phyloP scores from a whole-genome alignment of 2,113 vertebrate species.

The Carettochelys insculpta region DNA sequence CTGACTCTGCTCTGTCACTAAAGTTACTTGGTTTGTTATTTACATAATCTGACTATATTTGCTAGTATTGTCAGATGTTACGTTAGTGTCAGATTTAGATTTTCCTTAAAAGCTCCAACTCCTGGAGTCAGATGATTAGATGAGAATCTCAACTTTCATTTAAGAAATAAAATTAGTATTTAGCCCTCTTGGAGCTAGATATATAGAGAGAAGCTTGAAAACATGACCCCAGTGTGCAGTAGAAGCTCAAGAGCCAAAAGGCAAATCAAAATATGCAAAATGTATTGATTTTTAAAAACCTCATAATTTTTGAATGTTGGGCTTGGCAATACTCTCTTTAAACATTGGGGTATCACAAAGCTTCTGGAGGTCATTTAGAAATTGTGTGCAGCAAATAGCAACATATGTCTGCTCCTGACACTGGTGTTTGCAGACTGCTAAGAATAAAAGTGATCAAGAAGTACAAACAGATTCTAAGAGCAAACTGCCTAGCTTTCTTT shows the following conservation, averaged over 20 bases:
- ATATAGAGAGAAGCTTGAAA: not conserved
- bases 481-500: not conserved
- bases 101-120: not conserved
- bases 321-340: not conserved
- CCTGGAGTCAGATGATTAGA: not conserved
- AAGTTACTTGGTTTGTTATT: not conserved
- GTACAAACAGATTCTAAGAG: constrained; percentile 26
- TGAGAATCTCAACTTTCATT: not conserved
- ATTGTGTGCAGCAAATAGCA: not conserved
- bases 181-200: not conserved
- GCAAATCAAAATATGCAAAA: not conserved
- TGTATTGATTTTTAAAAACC: not conserved
- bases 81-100: not conserved
- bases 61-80: not conserved
- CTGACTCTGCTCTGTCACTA: not conserved
- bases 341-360: not conserved
- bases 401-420: not conserved
- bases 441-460: constrained; percentile 33
- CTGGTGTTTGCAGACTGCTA: constrained; percentile 22
- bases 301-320: not conserved
- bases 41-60: not conserved
- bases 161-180: not conserved
- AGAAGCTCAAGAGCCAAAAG: not conserved
- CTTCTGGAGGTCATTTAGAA: not conserved
- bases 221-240: rapidly evolving